Conservation (phyloP, 1,140 invertebrate genomes). For the Cherax quadricarinatus region DNA sequence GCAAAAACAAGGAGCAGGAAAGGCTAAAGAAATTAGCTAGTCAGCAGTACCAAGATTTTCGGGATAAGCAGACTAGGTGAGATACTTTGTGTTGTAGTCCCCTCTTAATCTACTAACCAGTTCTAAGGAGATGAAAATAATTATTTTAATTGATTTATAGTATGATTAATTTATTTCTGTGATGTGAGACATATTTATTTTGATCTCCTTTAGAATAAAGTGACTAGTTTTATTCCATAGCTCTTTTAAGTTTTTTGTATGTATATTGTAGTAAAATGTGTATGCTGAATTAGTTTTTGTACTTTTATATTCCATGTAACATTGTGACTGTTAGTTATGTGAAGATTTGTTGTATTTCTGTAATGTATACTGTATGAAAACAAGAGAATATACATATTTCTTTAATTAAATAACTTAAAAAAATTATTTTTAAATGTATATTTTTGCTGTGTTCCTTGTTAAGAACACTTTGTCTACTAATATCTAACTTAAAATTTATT, state of each 20-base stretch:
- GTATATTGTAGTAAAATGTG: neutral
- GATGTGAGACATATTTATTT: neutral
- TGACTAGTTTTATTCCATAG: neutral
- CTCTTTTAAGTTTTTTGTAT: neutral
- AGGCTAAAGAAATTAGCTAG: constrained; percentile 72
- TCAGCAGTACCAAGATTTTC: constrained; percentile 73
- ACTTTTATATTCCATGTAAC: neutral
- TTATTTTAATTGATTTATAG: neutral
- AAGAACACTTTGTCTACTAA: too few relatives aligned
- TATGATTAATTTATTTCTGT: too few relatives aligned
- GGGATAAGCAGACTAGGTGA: constrained; percentile 73
- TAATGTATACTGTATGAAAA: neutral
- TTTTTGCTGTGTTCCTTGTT: too few relatives aligned
- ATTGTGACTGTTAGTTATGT: neutral
- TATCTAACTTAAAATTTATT: too few relatives aligned
- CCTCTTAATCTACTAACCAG: constrained; percentile 25
- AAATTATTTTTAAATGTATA: too few relatives aligned
- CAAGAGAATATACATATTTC: neutral
- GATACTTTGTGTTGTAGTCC: constrained; percentile 57
- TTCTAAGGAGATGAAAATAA: constrained; percentile 6
- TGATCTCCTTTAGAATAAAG: neutral
- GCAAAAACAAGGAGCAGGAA: constrained; percentile 73
- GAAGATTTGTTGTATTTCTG: neutral
- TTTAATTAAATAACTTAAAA: too few relatives aligned
- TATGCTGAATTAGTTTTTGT: neutral